phyloP scores from a whole-genome alignment of 2,888 invertebrate species.

The Caenorhabditis wallacei region DNA sequence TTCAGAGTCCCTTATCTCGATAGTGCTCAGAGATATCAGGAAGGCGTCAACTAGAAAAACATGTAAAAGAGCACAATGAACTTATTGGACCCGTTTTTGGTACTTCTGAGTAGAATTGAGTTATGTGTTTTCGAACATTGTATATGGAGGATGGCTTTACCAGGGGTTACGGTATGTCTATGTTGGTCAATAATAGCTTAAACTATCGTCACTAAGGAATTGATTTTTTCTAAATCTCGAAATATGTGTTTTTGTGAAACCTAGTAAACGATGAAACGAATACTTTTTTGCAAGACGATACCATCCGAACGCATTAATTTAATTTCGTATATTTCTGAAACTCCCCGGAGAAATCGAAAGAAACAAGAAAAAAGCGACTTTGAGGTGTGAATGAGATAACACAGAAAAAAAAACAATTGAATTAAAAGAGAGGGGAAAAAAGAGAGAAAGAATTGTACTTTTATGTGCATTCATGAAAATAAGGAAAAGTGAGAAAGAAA shows the following conservation, averaged over 20 bases:
- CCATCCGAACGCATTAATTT: constrained; percentile 26
- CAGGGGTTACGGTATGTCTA: too few species aligned
- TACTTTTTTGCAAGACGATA: not conserved
- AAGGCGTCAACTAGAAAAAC: too few species aligned
- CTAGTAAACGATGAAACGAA: not conserved
- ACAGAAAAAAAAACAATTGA: constrained; percentile 27
- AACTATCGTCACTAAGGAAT: too few species aligned
- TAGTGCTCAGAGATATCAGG: too few species aligned
- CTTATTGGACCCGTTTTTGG: too few species aligned
- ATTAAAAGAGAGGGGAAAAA: constrained; percentile 35
- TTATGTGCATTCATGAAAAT: constrained; percentile 17
- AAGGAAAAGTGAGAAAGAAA: constrained; percentile 3
- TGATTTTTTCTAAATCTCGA: too few species aligned
- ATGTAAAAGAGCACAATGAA: too few species aligned
- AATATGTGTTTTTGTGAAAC: not conserved
- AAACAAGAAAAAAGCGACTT: constrained; percentile 17
- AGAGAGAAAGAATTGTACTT: constrained; percentile 46
- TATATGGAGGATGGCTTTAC: too few species aligned
- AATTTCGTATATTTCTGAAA: constrained; percentile 24
- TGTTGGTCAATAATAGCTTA: too few species aligned
- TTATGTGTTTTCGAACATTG: too few species aligned
- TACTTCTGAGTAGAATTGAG: too few species aligned
- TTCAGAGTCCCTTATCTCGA: too few species aligned
- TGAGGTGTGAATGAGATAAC: constrained; percentile 25
- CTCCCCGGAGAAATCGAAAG: constrained; percentile 35